A percentile compares a stretch with the other conserved stretches of the same genome.
Evolutionary conservation across 2,888 invertebrate genomes (phyloP).

Genomic region (Mactromeris polynyma): DNA sequence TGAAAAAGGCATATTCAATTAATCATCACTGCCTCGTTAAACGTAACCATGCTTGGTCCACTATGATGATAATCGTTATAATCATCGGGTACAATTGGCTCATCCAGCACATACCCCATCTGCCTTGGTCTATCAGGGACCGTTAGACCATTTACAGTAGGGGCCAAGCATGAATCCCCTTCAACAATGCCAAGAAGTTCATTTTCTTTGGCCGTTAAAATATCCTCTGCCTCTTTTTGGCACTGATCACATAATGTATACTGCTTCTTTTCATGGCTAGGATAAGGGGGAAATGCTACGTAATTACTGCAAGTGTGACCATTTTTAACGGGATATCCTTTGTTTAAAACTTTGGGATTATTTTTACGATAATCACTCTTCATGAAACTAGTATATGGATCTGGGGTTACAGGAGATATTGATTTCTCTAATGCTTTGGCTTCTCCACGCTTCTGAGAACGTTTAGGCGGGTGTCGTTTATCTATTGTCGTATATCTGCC

Average conservation of each 20-base stretch:
- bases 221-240: conserved; percentile 55
- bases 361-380: conserved; percentile 68
- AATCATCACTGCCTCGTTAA: conserved; percentile 72
- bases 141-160: conserved; percentile 72
- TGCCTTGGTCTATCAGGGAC: conserved; percentile 63
- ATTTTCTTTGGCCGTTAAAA: conserved; percentile 47
- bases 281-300: conserved; percentile 44
- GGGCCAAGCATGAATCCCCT: conserved; percentile 57
- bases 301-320: conserved; percentile 58
- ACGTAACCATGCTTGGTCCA: conserved; percentile 66
- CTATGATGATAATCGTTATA: conserved; percentile 38
- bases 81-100: conserved; percentile 60
- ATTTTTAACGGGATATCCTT: conserved; percentile 30
- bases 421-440: conserved; percentile 67
- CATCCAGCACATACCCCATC: conserved; percentile 61
- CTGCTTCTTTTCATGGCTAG: conserved; percentile 55
- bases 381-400: conserved; percentile 63
- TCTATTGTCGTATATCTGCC: conserved; percentile 81
- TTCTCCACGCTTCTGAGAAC: conserved; percentile 75
- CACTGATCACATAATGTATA: conserved; percentile 61
- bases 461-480: conserved; percentile 75
- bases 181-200: conserved; percentile 55
- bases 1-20: conserved; percentile 43
- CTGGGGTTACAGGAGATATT: conserved; percentile 51
- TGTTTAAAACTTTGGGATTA: conserved; percentile 49